Conservation (phyloP, 2,888 invertebrate genomes). For the Eucera pruinosa region DNA sequence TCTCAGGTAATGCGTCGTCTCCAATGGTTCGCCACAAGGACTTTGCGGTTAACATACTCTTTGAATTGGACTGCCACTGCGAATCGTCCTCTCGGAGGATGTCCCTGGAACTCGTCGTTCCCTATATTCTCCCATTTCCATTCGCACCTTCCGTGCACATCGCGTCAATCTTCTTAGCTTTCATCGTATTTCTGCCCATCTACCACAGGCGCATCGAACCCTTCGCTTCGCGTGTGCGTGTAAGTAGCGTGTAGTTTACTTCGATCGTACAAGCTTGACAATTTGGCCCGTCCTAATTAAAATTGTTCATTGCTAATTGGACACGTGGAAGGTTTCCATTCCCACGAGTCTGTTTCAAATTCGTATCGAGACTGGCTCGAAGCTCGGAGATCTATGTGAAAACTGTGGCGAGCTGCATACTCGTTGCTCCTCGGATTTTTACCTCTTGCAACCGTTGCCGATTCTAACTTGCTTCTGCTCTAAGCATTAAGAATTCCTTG, state of each 20-base stretch:
- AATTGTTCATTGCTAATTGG: too few relatives aligned
- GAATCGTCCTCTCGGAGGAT: not conserved
- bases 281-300: too few relatives aligned
- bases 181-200: not conserved
- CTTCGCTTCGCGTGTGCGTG: too few relatives aligned
- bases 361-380: not conserved
- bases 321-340: too few relatives aligned
- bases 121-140: not conserved
- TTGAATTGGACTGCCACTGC: not conserved
- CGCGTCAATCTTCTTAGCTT: not conserved
- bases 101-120: too few relatives aligned
- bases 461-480: not conserved
- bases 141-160: not conserved
- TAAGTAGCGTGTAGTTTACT: too few relatives aligned
- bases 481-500: not conserved
- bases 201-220: too few relatives aligned
- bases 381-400: not conserved
- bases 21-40: not conserved
- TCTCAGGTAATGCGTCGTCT: conserved; percentile 88
- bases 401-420: not conserved
- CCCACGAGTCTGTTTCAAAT: not conserved
- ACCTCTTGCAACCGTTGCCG: not conserved
- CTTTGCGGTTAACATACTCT: too few relatives aligned
- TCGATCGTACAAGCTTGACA: too few relatives aligned
- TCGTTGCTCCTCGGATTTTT: not conserved